Evolutionary conservation across 2,113 vertebrate genomes (phyloP).

Genomic region (Eurystomus gularis): DNA sequence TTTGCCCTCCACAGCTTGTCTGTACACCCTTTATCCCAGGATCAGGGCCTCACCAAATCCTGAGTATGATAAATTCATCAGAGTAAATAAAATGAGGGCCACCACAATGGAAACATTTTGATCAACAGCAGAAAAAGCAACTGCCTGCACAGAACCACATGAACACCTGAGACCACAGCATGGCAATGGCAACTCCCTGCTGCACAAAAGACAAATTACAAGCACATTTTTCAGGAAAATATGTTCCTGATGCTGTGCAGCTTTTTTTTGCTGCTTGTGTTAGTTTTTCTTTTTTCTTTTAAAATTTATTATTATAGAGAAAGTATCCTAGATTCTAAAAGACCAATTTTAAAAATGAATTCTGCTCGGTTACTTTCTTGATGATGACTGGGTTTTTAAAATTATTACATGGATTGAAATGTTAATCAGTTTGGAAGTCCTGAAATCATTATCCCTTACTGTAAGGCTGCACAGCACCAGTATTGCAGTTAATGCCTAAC

Average conservation of each 20-base stretch:
- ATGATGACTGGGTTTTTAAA: not conserved
- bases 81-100: not conserved
- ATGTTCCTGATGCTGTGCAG: not conserved
- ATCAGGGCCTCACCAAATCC: not conserved
- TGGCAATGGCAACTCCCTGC: constrained; percentile 31
- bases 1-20: not conserved
- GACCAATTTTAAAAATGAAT: not conserved
- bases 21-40: not conserved
- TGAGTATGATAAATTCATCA: not conserved
- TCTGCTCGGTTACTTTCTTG: not conserved
- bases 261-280: not conserved
- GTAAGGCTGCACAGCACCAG: not conserved
- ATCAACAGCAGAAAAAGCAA: constrained; percentile 33
- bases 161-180: constrained; percentile 54
- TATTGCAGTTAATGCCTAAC: not conserved
- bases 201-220: constrained; percentile 38
- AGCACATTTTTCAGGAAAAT: constrained; percentile 21
- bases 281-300: not conserved
- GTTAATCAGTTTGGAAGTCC: not conserved
- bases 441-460: not conserved
- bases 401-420: not conserved
- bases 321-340: not conserved
- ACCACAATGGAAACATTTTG: constrained; percentile 36
- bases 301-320: not conserved
- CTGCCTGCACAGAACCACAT: constrained; percentile 27